Conservation (phyloP, 2,113 vertebrate species). For the Grantiella picta region DNA sequence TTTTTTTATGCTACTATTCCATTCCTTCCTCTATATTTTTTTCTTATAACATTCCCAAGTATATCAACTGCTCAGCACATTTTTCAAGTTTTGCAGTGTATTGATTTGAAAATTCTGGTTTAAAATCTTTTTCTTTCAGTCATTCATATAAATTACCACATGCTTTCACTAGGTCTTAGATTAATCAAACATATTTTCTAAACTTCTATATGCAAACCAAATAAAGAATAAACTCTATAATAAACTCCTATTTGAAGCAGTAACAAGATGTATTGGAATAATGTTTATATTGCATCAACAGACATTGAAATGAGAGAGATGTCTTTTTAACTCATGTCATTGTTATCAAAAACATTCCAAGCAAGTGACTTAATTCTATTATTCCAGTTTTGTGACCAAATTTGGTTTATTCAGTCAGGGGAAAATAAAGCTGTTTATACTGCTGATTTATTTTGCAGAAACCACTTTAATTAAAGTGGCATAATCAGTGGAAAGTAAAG, state of each 20-base stretch:
- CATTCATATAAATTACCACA: not conserved
- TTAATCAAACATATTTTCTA: not conserved
- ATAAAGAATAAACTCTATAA: not conserved
- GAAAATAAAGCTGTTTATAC: constrained; percentile 42
- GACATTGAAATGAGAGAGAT: fast-evolving
- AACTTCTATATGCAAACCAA: not conserved
- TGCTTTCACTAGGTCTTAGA: not conserved
- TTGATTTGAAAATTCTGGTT: not conserved
- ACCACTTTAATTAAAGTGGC: constrained; percentile 7
- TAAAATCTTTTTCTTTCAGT: not conserved
- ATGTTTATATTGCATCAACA: not conserved
- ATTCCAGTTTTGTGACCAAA: constrained; percentile 24
- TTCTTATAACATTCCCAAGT: not conserved
- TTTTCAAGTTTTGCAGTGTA: not conserved
- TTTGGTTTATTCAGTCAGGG: constrained; percentile 28
- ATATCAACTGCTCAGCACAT: not conserved
- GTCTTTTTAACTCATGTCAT: not conserved
- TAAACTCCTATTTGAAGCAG: not conserved
- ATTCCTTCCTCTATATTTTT: not conserved
- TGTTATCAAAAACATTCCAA: not conserved
- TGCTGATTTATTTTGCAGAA: constrained; percentile 56
- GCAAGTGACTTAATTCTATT: not conserved
- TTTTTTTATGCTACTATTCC: not conserved
- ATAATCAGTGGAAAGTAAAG: constrained; percentile 33
- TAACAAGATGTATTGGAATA: not conserved